Base-by-base conservation (phyloP, 2,797 vertebrate species). In the Coregonus ussuriensis region DNA sequence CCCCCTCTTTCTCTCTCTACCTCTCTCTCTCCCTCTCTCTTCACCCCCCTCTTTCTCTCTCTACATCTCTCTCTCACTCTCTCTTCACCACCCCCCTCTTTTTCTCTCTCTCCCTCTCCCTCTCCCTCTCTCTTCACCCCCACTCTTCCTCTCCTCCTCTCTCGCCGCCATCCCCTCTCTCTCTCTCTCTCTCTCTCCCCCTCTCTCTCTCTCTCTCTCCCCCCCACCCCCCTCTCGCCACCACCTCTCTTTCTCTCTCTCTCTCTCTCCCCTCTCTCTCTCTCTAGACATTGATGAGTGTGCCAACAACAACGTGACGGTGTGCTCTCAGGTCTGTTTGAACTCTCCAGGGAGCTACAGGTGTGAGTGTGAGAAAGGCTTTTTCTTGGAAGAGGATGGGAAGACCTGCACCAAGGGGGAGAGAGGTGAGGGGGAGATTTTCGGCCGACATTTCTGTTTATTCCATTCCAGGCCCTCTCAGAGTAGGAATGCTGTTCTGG, bases 291-390 rank as follows among this genome's bases (percentile, higher is more conserved):
- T 98, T 0, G 95, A 99, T 0, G 98, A 99, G 87, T 99, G 98
- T 75, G 90, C 92, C 70, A 87, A 89, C 0, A 94, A 92, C 88
- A 98, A 96, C 0, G 88, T 86, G 82, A 97, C 95, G 0, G 87
- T 94, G 0, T 99, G 98, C 80, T 95, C 96, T 35, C 98, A 99
- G 83, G 91, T 94, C 88, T 99, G 98, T 75, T 13, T 97, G 86
- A 99, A 99, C 90, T 94, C 96, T 0, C 21, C 89, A 53, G 98
- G 98, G 88, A 97, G 97, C 93, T 99, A 96, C 93, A 96, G 92
- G 89, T 99, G 98, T 0, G 95, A 96, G 79, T 99, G 98, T 82
- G 94, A 94, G 0, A 95, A 93, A 62, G 98, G 96, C 71, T 97
- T 94, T 33, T 88, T 93, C 86, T 94, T 93, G 81, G 96, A 96